phyloP scores from a whole-genome alignment of 2,888 invertebrate species.

The Drosophila colorata region DNA sequence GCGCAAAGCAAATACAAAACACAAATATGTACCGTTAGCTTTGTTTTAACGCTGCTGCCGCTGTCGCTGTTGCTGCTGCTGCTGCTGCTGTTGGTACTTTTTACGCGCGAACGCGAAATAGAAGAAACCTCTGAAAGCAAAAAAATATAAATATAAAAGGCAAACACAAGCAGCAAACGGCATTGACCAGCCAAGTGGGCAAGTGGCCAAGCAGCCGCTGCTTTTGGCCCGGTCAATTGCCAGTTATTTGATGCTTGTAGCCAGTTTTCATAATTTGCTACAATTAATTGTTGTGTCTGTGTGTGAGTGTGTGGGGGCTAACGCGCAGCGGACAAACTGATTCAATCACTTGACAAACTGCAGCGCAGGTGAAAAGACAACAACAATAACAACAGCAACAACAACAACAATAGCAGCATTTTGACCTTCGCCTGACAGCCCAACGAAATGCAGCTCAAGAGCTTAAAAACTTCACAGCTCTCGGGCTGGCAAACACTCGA shows the following conservation, averaged over 20 bases:
- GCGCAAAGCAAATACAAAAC: constrained; percentile 52
- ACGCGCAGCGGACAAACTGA: constrained; percentile 22
- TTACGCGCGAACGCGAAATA: constrained; percentile 31
- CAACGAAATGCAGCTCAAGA: constrained; percentile 59
- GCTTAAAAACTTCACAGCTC: constrained; percentile 41
- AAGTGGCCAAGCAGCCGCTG: constrained; percentile 16
- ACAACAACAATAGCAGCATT: constrained; percentile 50
- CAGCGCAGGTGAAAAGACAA: constrained; percentile 57
- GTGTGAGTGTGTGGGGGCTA: constrained; percentile 19
- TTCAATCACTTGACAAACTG: constrained; percentile 66
- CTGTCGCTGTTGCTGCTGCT: constrained; percentile 16
- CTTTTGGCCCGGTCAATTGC: constrained; percentile 40
- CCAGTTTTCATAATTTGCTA: constrained; percentile 59
- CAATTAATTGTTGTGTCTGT: constrained; percentile 44
- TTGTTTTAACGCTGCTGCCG: constrained; percentile 48
- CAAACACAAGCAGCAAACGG: constrained; percentile 52
- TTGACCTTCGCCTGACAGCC: constrained; percentile 72
- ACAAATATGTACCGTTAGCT: constrained; percentile 63
- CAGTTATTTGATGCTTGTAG: constrained; percentile 24
- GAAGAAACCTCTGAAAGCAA: constrained; percentile 26
- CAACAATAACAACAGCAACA: constrained; percentile 31
- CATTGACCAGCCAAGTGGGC: constrained; percentile 79
- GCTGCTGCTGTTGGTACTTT: constrained; percentile 10
- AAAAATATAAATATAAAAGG: constrained; percentile 23
- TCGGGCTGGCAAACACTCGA: constrained; percentile 61